Evolutionary conservation across 2,797 vertebrate species (phyloP).

Genomic region (Ceryle rudis): DNA sequence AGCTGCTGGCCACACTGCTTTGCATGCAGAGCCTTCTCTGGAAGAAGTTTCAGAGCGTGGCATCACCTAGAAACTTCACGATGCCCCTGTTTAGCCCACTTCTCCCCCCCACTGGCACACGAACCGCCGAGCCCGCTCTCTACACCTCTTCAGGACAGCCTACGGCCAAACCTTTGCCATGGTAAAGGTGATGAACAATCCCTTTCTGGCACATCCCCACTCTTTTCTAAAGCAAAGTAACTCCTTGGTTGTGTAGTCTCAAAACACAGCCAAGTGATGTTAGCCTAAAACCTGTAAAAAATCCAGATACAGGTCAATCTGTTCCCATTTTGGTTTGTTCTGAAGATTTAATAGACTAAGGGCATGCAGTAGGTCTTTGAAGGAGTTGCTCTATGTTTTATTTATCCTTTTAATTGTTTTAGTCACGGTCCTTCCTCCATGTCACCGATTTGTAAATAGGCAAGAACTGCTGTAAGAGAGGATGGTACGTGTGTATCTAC

Average conservation of each 20-base stretch:
- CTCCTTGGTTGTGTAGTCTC: neutral
- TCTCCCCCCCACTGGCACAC: rapidly evolving
- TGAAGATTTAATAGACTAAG: neutral
- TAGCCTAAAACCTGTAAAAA: neutral
- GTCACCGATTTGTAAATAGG: rapidly evolving
- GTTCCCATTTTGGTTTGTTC: rapidly evolving
- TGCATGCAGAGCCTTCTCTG: neutral
- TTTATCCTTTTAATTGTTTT: rapidly evolving
- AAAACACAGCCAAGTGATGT: neutral
- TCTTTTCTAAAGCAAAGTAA: neutral
- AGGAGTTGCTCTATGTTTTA: neutral
- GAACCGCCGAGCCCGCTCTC: rapidly evolving
- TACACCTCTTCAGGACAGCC: neutral
- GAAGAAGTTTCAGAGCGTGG: neutral
- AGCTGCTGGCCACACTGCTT: neutral
- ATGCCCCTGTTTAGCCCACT: rapidly evolving
- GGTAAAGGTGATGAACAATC: neutral
- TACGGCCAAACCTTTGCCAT: rapidly evolving
- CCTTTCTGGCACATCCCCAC: neutral
- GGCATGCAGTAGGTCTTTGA: neutral
- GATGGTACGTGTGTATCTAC: rapidly evolving
- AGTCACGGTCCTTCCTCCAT: neutral
- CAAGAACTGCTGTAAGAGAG: neutral
- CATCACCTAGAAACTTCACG: too few relatives aligned
- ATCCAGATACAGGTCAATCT: neutral